Percentiles rank a stretch among this genome's conserved stretches.
These are phyloP conservation scores for Prunella strophiata DNA, from an alignment of 2,797 vertebrate genomes.

Conservation along the genomic window DNA sequence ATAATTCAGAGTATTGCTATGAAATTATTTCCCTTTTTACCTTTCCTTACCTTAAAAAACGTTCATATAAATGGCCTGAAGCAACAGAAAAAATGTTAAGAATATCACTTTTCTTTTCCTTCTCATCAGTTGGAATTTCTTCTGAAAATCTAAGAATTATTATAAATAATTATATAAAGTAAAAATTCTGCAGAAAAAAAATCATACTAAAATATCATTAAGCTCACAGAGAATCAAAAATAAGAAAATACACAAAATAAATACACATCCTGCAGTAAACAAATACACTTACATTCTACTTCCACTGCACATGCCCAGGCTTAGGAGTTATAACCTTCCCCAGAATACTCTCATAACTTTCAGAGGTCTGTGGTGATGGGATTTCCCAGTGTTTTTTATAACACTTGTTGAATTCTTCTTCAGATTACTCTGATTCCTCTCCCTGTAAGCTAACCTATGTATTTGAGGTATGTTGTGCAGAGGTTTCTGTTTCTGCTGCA, in stretches of 20 bases:
- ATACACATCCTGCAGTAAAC: background rate
- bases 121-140: slow-evolving; percentile 74
- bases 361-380: background rate
- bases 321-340: background rate
- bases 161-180: background rate
- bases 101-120: slow-evolving; percentile 82
- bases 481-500: background rate
- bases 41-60: slow-evolving; percentile 89
- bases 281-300: background rate
- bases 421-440: background rate
- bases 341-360: background rate
- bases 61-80: slow-evolving; percentile 96
- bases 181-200: background rate
- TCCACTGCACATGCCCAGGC: background rate
- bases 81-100: slow-evolving; percentile 98
- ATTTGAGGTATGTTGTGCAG: background rate
- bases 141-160: slow-evolving; percentile 83
- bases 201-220: background rate
- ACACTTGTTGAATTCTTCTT: background rate
- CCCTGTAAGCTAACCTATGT: background rate
- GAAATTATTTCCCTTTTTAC: background rate
- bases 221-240: background rate
- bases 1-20: background rate
- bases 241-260: background rate
- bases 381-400: background rate